A percentile compares a stretch with the other conserved stretches of the same genome.
These are phyloP conservation scores for Mizuhopecten yessoensis DNA, from an alignment of 1,140 invertebrate species.

Conservation along the genomic window DNA sequence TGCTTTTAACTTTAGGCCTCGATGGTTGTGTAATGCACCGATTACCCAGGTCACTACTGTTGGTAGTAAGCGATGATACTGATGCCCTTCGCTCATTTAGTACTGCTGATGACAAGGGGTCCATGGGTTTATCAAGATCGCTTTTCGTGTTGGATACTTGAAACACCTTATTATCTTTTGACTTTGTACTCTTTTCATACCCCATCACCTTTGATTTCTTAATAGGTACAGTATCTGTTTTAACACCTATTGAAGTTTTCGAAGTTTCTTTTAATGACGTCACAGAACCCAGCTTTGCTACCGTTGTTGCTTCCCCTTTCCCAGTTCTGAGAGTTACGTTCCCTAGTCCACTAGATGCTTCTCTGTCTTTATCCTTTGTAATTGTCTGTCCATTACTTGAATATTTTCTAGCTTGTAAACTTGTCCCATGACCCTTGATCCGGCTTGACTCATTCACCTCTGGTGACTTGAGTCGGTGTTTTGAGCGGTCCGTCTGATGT, in stretches of 20 bases:
- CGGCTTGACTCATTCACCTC: background rate
- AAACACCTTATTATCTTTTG: constrained; percentile 28
- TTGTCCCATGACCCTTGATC: background rate
- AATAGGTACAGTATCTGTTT: background rate
- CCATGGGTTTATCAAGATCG: background rate
- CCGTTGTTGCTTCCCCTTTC: constrained; percentile 36
- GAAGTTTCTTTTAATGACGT: constrained; percentile 25
- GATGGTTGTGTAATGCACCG: constrained; percentile 19
- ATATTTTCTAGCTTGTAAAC: background rate
- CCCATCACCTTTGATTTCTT: constrained; percentile 2
- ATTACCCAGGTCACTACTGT: background rate
- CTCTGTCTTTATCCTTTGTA: background rate
- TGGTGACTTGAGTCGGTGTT: background rate
- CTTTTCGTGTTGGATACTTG: background rate
- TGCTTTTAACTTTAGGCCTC: background rate
- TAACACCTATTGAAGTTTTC: background rate
- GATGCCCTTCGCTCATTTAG: background rate
- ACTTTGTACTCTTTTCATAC: constrained; percentile 25
- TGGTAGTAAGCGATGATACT: background rate
- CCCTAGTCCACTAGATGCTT: background rate
- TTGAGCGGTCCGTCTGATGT: background rate
- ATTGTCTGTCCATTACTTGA: background rate
- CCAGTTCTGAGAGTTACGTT: background rate
- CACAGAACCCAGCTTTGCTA: background rate
- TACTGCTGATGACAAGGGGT: constrained; percentile 14